A percentile compares a stretch with the other conserved stretches of the same genome.
Conservation (phyloP, 2,797 vertebrate species). For the Okamejei kenojei region DNA sequence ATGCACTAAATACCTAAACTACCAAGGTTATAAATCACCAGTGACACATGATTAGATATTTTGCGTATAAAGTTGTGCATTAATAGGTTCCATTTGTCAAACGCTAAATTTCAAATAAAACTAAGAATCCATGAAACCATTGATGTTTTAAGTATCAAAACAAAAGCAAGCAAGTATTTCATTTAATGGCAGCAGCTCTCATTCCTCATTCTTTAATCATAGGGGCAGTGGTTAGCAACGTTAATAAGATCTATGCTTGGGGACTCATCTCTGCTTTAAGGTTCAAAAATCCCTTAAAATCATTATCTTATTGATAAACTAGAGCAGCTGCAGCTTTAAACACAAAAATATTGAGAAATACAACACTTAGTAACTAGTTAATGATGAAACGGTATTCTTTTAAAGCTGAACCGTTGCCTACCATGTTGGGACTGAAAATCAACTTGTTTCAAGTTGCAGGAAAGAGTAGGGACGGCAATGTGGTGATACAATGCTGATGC, state of each 20-base stretch:
- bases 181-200: neutral
- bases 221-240: neutral
- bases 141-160: neutral
- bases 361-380: neutral
- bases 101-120: neutral
- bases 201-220: neutral
- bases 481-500: too few species aligned
- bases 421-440: neutral
- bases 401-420: neutral
- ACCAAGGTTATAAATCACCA: neutral
- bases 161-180: neutral
- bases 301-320: slow-evolving; percentile 11
- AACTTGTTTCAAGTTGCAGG: too few species aligned
- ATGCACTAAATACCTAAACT: neutral
- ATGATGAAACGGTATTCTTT: neutral
- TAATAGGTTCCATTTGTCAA: neutral
- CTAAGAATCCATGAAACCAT: neutral
- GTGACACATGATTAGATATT: neutral
- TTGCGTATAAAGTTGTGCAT: neutral
- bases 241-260: neutral
- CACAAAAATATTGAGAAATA: neutral
- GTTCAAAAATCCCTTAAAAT: neutral
- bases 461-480: too few species aligned
- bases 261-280: neutral
- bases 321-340: neutral